Evolutionary conservation across 1,140 invertebrate species (phyloP).

Genomic region (Mycetomoellerius zeteki): DNA sequence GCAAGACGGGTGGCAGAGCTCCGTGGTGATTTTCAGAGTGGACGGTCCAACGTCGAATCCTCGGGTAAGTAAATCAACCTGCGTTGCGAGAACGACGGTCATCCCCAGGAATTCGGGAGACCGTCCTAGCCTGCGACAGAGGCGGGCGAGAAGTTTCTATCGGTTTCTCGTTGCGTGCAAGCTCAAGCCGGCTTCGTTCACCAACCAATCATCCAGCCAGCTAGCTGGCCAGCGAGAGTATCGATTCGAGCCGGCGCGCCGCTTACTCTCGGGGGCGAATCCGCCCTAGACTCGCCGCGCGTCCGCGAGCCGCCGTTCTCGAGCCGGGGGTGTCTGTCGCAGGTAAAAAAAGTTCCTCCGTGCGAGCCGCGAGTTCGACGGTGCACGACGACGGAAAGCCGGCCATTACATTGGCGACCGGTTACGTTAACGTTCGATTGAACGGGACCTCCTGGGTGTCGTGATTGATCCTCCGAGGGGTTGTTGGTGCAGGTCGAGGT

Average conservation of each 20-base stretch:
- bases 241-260: conserved; percentile 71
- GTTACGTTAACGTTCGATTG: not conserved
- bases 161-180: not conserved
- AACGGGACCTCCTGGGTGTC: conserved; percentile 6
- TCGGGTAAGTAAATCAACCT: conserved; percentile 58
- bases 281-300: conserved; percentile 59
- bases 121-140: too few species aligned
- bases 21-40: conserved; percentile 59
- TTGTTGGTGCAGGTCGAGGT: not conserved
- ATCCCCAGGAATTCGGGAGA: too few species aligned
- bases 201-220: conserved; percentile 4
- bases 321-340: not conserved
- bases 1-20: conserved; percentile 53
- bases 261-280: conserved; percentile 48
- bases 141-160: conserved; percentile 1
- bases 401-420: not conserved
- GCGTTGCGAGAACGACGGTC: not conserved
- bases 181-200: conserved; percentile 40
- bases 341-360: not conserved
- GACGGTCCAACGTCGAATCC: conserved; percentile 30
- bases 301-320: not conserved
- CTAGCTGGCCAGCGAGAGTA: conserved; percentile 54
- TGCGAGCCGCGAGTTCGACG: not conserved
- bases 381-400: not conserved
- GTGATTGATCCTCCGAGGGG: not conserved